Conservation (phyloP, 2,797 vertebrate genomes). For the Melanotaenia nigrans region DNA sequence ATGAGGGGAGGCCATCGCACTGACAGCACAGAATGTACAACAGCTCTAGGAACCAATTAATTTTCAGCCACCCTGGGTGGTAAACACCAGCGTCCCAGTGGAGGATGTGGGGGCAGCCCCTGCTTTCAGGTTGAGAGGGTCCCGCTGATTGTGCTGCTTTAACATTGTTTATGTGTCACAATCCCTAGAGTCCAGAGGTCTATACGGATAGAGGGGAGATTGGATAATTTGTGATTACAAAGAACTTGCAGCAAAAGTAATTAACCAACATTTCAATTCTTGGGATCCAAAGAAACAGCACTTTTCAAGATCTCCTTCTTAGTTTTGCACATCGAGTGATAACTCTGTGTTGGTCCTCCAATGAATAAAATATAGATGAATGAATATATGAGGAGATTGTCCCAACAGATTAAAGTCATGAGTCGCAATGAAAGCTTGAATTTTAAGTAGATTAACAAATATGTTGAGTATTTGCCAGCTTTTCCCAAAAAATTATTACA, state of each 20-base stretch:
- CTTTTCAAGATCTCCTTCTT: not conserved
- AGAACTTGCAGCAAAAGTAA: conserved; percentile 1
- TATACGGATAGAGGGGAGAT: conserved; percentile 14
- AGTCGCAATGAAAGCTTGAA: conserved; percentile 7
- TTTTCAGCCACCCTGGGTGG: conserved; percentile 65
- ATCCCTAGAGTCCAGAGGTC: conserved; percentile 22
- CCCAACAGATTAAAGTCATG: conserved; percentile 15
- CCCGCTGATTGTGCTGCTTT: conserved; percentile 40
- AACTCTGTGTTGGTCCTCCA: not conserved
- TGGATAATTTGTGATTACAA: conserved; percentile 43
- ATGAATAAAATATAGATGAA: conserved; percentile 6
- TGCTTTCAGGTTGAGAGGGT: conserved; percentile 39
- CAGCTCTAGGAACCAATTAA: conserved; percentile 77
- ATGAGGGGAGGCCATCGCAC: conserved; percentile 66
- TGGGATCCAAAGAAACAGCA: not conserved
- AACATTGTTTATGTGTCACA: conserved; percentile 30
- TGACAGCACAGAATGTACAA: conserved; percentile 59
- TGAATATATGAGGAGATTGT: not conserved
- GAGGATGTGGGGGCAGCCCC: conserved; percentile 39
- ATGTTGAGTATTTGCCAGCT: conserved; percentile 9
- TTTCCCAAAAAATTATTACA: not conserved
- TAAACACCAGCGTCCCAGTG: conserved; percentile 59
- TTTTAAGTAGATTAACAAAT: conserved; percentile 1
- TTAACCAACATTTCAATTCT: conserved; percentile 10
- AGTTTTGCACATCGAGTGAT: not conserved